Base-by-base conservation (phyloP, 2,113 vertebrate species). In the Brachypteracias leptosomus region DNA sequence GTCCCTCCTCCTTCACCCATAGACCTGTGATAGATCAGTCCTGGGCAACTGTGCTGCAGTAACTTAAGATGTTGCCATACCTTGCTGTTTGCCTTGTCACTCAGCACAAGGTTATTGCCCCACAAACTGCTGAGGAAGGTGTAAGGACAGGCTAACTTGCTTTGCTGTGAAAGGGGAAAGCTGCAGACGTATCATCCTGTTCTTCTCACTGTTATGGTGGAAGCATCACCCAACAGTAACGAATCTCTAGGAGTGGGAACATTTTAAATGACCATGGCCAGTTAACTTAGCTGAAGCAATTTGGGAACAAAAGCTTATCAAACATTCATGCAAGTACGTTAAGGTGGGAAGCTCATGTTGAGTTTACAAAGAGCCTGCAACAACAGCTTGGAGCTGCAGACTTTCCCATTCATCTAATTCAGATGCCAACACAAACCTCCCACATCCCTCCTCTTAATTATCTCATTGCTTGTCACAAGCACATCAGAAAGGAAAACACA, bases 291-390 rank as follows among this genome's bases (percentile, higher is more conserved):
- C 51, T 77, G 35, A 88, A 83, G 67, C 61, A 20, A 52, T 35
- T 47, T 40, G 38, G 21, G 31, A 63, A 88, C 20, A 42, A 83
- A 93, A 93, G 19, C 20, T 82, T 70, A 82, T 51, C 51, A 84
- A 52, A 84, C 2, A 11, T 57, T 83, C 22, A 4, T 38, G 18
- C n/a, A 71, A 71, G 63, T 38, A 73, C 15, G 81, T 71, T 65
- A 65, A 81, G 36, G 61, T 72, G 52, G 79, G 65, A 93, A 81
- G 21, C 52, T 75, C 57, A 58, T 62, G 52, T 46, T 81, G 88
- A 88, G 54, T 82, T 89, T 92, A 52, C 79, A 85, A 77, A 92
- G 73, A 94, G 70, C 72, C 85, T 75, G 42, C 51, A 94, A 73
- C 62, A 89, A 25, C 22, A 61, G n/a, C 61, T 90, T 44, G 46